Conservation (phyloP, 2,113 vertebrate species). For the Pseudois nayaur region DNA sequence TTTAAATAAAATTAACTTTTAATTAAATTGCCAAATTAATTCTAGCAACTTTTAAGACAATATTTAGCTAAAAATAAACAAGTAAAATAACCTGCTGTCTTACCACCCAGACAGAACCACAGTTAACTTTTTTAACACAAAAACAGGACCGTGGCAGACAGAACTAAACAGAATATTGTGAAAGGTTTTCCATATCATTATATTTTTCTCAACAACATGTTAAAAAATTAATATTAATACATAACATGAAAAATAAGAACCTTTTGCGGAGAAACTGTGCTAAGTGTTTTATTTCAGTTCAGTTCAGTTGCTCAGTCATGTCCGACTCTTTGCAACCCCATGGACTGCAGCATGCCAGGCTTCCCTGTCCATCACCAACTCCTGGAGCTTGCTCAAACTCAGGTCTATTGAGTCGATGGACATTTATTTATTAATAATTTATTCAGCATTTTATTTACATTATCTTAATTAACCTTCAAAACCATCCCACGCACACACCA, state of each 20-base stretch:
- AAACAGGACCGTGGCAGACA: not conserved
- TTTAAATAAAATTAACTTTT: not conserved
- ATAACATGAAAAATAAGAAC: not conserved
- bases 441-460: not conserved
- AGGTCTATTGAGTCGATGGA: not conserved
- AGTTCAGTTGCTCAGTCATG: not conserved
- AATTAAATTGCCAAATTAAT: not conserved
- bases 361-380: not conserved
- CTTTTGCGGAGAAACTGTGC: not conserved
- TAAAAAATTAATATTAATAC: not conserved
- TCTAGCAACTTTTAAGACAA: not conserved
- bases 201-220: not conserved
- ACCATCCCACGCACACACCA: not conserved
- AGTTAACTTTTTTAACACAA: not conserved
- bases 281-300: not conserved
- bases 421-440: not conserved
- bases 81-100: not conserved
- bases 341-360: not conserved
- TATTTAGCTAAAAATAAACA: not conserved
- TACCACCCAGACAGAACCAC: not conserved
- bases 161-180: not conserved
- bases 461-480: not conserved
- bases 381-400: not conserved
- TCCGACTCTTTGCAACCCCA: not conserved
- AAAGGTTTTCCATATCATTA: not conserved